Base-by-base conservation (phyloP, 2,113 vertebrate species). In the Serinus canaria region DNA sequence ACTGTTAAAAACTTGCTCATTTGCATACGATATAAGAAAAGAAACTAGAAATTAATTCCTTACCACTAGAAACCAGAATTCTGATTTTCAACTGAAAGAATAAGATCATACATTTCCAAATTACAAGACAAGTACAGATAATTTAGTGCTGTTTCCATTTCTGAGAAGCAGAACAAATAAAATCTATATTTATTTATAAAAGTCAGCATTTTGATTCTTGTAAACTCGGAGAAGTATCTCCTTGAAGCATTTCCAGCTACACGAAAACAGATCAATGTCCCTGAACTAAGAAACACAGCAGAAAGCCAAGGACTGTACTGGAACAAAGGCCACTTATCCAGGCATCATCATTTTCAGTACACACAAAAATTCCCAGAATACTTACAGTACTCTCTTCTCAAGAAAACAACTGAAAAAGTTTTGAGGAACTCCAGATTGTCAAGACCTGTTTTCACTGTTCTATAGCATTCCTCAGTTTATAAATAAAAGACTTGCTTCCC, bases 91-190 rank as follows among this genome's bases (percentile, higher is more conserved):
- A 18, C 55, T 39, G 27, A 74, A 90, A 77, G 11, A 17, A 22
- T 31, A 83, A 84, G 64, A 87, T 35, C 25, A 41, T 23, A 27
- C 30, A 55, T 46, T 74, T 85, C 55, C 37, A 90, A 83, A 87
- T 28, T 70, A 39, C 23, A 70, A 49, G 22, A 55, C 0, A 1
- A 87, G 33, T 7, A 9, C 33, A 74, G 39, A 73, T 44, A 88
- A 88, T 80, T 68, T 63, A 59, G 47, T n/a, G 35, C 19, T 64
- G 68, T 70, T 93, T 78, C 60, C 22, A 44, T 83, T 94, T 93
- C 72, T 68, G 13, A 93, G 81, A 89, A 89, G 27, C 2, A 82
- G 72, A 95, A 85, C 60, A 90, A 94, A 88, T 77, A 82, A 90
- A 79, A 84, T 30, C 47, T 27, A 27, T 62, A 68, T 49, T 85